A percentile compares a stretch with the other conserved stretches of the same genome.
These are phyloP conservation scores for Zenarchopterus dispar DNA, from an alignment of 2,797 vertebrate species.

Conservation along the genomic window DNA sequence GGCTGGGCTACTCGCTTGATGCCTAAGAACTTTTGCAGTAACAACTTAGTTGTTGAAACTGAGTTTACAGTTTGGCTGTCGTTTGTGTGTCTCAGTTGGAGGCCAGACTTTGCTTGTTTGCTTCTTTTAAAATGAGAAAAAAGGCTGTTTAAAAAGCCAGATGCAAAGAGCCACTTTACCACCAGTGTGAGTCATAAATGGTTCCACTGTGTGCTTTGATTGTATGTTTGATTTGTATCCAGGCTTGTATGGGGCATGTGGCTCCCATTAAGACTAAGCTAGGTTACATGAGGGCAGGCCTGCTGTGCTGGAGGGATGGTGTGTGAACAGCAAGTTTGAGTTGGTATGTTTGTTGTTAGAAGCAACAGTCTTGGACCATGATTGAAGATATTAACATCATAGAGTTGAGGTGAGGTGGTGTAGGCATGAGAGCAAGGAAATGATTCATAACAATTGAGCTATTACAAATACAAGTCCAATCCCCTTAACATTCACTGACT, in stretches of 20 bases:
- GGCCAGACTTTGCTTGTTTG: conserved; percentile 46
- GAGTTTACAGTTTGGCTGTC: conserved; percentile 42
- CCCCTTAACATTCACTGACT: too few species aligned
- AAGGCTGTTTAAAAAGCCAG: conserved; percentile 49
- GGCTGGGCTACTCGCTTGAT: conserved; percentile 29
- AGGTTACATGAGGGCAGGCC: conserved; percentile 65
- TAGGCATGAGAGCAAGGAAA: conserved; percentile 5
- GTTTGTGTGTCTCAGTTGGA: conserved; percentile 57
- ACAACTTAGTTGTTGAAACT: conserved; percentile 25
- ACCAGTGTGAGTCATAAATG: conserved; percentile 55
- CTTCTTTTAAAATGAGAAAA: conserved; percentile 37
- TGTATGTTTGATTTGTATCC: conserved; percentile 62
- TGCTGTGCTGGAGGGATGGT: conserved; percentile 54
- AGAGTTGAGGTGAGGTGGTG: conserved; percentile 36
- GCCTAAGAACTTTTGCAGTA: conserved; percentile 32
- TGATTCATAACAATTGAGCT: too few species aligned
- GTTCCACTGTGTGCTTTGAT: conserved; percentile 66
- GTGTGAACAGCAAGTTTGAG: conserved; percentile 70
- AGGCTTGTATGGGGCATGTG: conserved; percentile 64
- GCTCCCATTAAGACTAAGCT: conserved; percentile 65
- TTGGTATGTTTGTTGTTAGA: conserved; percentile 62
- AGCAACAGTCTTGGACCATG: conserved; percentile 51
- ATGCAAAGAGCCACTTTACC: conserved; percentile 67
- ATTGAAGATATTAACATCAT: conserved; percentile 65
- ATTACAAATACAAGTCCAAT: too few species aligned